A percentile compares a stretch with the other conserved stretches of the same genome.
These are phyloP conservation scores for Acleris laterana DNA, from an alignment of 2,888 invertebrate species.

Conservation along the genomic window DNA sequence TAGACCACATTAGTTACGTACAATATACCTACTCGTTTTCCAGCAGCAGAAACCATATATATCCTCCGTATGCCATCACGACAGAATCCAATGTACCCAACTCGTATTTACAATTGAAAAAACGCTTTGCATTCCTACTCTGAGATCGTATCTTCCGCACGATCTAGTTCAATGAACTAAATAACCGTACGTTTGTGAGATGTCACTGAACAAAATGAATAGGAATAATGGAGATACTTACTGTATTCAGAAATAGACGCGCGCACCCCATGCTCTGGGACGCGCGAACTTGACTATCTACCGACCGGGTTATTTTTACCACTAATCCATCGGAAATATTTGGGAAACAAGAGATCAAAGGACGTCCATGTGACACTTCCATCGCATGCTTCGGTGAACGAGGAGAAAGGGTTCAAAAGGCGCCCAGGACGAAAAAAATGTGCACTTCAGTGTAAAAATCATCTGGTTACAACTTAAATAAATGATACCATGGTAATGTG, in stretches of 20 bases:
- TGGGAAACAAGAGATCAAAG: constrained; percentile 50
- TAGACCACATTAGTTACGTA: too few species aligned
- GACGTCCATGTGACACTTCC: neutral
- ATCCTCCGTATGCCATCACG: neutral
- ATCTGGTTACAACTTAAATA: too few species aligned
- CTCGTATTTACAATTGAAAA: constrained; percentile 21
- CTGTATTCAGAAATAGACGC: constrained; percentile 68
- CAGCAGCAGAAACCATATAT: neutral
- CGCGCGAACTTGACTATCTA: constrained; percentile 79
- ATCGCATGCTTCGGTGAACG: neutral
- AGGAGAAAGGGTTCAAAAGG: neutral
- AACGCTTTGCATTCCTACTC: constrained; percentile 21
- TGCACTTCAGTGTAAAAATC: too few species aligned
- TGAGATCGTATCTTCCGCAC: constrained; percentile 20
- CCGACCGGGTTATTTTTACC: constrained; percentile 76
- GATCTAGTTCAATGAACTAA: constrained; percentile 50
- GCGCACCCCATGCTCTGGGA: constrained; percentile 63
- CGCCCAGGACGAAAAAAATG: too few species aligned
- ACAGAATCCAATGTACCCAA: constrained; percentile 11
- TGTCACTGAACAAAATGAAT: constrained; percentile 61
- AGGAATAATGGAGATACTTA: constrained; percentile 70
- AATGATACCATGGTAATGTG: too few species aligned
- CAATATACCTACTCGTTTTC: neutral
- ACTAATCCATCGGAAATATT: constrained; percentile 72
- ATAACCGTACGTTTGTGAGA: constrained; percentile 40